These are phyloP conservation scores for Aphidius ervi DNA, from an alignment of 1,140 invertebrate genomes.

Conservation along the genomic window DNA sequence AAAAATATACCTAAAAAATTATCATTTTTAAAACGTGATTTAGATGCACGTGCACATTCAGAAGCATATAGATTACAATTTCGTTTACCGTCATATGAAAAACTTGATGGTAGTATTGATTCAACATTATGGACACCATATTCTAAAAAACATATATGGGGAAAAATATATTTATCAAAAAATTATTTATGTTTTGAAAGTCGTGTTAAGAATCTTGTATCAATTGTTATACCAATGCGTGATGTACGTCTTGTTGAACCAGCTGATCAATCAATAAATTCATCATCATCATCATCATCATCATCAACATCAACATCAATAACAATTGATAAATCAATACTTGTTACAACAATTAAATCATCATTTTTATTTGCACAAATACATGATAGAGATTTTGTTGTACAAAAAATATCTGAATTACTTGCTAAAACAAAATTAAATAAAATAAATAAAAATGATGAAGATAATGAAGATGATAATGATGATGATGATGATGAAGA, in stretches of 20 bases:
- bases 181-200: slow-evolving; percentile 97
- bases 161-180: slow-evolving; percentile 87
- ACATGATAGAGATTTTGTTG: slow-evolving; percentile 81
- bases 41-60: slow-evolving; percentile 90
- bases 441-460: slow-evolving; percentile 7
- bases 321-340: slow-evolving; percentile 72
- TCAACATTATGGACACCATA: slow-evolving; percentile 94
- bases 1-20: slow-evolving; percentile 66
- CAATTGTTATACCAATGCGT: slow-evolving; percentile 82
- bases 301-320: slow-evolving; percentile 52
- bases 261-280: slow-evolving; percentile 60
- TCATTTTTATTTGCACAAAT: slow-evolving; percentile 89
- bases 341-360: slow-evolving; percentile 79
- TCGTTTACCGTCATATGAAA: slow-evolving; percentile 80
- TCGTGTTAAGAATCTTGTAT: slow-evolving; percentile 79
- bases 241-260: slow-evolving; percentile 72
- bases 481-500: no score
- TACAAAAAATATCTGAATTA: slow-evolving; percentile 86
- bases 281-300: slow-evolving; percentile 47
- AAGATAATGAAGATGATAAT: not conserved
- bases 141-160: slow-evolving; percentile 84
- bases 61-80: slow-evolving; percentile 81
- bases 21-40: slow-evolving; percentile 86
- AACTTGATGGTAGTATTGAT: slow-evolving; percentile 87
- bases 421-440: slow-evolving; percentile 57